Evolutionary conservation across 2,888 invertebrate genomes (phyloP).

Genomic region (Dicyrtoma fusca): DNA sequence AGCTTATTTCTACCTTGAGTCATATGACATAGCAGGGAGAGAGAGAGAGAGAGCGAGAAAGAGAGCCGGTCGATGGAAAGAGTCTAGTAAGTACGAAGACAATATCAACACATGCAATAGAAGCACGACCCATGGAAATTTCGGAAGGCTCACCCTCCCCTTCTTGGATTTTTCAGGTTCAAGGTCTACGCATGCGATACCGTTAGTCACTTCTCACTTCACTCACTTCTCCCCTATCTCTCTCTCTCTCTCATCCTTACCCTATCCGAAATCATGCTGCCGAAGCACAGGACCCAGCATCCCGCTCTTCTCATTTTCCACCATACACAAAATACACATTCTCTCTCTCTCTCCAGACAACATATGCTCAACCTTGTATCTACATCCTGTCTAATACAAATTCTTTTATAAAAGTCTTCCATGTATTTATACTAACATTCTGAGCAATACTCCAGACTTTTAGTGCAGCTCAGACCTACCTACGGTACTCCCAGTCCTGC

Average conservation of each 20-base stretch:
- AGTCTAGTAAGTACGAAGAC: constrained; percentile 24
- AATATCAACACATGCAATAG: constrained; percentile 31
- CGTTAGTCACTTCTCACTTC: constrained; percentile 24
- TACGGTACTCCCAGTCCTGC: background rate
- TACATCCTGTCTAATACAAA: background rate
- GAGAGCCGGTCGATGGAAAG: constrained; percentile 27
- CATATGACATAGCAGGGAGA: constrained; percentile 20
- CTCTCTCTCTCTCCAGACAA: constrained; percentile 13
- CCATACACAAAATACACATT: background rate
- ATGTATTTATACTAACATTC: background rate
- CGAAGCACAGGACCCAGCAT: constrained; percentile 19
- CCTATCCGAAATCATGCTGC: constrained; percentile 28
- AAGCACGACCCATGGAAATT: constrained; percentile 30
- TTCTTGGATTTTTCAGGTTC: constrained; percentile 33
- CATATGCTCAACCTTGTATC: constrained; percentile 20
- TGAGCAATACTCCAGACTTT: background rate
- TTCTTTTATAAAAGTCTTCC: background rate
- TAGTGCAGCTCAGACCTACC: background rate
- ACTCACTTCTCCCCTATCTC: constrained; percentile 3
- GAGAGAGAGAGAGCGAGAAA: too few species aligned
- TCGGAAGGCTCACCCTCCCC: constrained; percentile 27
- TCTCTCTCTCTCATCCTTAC: constrained; percentile 27
- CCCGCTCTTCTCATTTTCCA: constrained; percentile 22
- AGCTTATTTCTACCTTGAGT: constrained; percentile 27
- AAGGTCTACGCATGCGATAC: constrained; percentile 33